Conservation (phyloP, 2,797 vertebrate species). For the Sebastes taczanowskii region DNA sequence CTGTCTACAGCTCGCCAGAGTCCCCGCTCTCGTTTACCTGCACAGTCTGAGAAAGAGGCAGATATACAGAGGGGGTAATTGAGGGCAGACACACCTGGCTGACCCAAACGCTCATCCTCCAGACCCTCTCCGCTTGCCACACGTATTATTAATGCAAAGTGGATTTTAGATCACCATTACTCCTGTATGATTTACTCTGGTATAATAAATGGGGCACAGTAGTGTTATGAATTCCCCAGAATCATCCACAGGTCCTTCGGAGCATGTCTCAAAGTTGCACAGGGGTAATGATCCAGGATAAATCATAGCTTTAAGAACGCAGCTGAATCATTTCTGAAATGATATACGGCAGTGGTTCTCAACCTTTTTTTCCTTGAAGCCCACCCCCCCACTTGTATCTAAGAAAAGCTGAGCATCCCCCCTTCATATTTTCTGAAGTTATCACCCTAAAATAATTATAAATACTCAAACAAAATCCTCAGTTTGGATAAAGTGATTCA, state of each 20-base stretch:
- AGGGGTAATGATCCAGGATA: conserved; percentile 30
- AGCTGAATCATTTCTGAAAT: conserved; percentile 21
- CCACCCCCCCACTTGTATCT: too few species aligned
- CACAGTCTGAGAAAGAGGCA: not conserved
- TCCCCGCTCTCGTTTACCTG: not conserved
- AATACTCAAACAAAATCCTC: too few species aligned
- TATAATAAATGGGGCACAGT: conserved; percentile 22
- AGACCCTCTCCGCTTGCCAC: not conserved
- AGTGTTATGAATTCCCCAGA: conserved; percentile 27
- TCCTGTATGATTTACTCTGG: conserved; percentile 40
- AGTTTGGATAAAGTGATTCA: too few species aligned
- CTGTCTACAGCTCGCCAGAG: not conserved
- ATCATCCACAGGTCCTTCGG: conserved; percentile 23
- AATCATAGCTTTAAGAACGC: conserved; percentile 31
- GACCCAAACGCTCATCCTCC: conserved; percentile 9
- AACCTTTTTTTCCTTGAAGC: not conserved
- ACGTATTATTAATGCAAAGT: conserved; percentile 51
- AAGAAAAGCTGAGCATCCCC: too few species aligned
- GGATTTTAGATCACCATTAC: conserved; percentile 32
- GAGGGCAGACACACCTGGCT: conserved; percentile 26
- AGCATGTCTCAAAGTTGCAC: conserved; percentile 4
- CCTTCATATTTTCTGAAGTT: too few species aligned
- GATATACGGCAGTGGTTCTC: not conserved
- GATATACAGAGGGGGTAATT: conserved; percentile 38
- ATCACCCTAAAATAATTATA: too few species aligned